phyloP scores from a whole-genome alignment of 1,140 invertebrate species.

The Drosophila chauvacae region DNA sequence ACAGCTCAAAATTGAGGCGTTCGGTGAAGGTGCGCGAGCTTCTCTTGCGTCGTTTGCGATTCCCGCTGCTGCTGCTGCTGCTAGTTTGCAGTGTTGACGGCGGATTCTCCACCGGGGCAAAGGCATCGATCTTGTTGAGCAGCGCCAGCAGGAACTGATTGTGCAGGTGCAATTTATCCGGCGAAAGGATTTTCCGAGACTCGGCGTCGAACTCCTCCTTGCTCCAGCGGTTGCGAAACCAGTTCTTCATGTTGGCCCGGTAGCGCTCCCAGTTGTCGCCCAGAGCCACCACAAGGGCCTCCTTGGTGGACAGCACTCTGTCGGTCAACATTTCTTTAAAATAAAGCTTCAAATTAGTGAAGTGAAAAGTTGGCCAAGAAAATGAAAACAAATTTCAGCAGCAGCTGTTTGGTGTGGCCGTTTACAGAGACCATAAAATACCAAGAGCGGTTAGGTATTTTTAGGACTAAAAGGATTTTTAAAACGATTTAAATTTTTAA shows the following conservation, averaged over 20 bases:
- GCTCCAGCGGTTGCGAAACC: constrained; percentile 90
- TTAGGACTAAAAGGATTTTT: neutral
- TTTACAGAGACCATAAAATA: neutral
- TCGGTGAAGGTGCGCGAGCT: constrained; percentile 87
- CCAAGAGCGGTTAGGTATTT: neutral
- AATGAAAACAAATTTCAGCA: constrained; percentile 9
- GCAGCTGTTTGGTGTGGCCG: constrained; percentile 20
- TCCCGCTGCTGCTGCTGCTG: constrained; percentile 60
- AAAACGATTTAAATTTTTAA: neutral
- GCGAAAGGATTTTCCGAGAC: constrained; percentile 88
- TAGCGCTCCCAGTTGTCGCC: constrained; percentile 89
- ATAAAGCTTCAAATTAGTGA: neutral
- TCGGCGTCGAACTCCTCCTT: constrained; percentile 93
- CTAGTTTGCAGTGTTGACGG: constrained; percentile 32
- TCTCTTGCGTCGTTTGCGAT: constrained; percentile 85
- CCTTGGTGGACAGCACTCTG: constrained; percentile 85
- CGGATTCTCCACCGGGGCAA: constrained; percentile 85
- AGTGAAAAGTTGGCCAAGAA: neutral
- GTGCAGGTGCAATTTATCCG: constrained; percentile 91
- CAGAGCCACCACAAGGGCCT: constrained; percentile 87
- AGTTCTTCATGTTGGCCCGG: constrained; percentile 89
- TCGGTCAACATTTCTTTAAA: constrained; percentile 71
- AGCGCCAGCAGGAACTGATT: constrained; percentile 93
- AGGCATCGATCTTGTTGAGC: constrained; percentile 91
- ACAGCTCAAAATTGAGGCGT: constrained; percentile 88